Evolutionary conservation across 2,797 vertebrate genomes (phyloP), one percentile per base, ranked within the genome.

Genomic region (Fistularia tabacaria): DNA sequence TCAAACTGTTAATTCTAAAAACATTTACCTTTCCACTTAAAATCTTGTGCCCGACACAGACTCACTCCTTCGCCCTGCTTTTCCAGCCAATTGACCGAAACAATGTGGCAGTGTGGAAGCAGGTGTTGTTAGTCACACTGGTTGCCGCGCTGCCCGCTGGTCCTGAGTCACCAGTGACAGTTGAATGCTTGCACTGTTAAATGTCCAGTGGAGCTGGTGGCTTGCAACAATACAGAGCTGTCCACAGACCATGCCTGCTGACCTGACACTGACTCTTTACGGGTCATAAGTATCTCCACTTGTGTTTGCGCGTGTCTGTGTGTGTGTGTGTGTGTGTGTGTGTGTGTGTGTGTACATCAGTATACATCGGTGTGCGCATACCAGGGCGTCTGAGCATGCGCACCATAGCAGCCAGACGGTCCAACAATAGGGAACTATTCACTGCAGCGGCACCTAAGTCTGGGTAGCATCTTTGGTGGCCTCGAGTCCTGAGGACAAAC

Each of bases 201-300:
- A 69, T 47, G 69, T 78, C 75, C 79, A 78, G 79, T 70, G 77
- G 71, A 64, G 63, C 67, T 64, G 54, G 64, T 74, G 63, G 73
- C 75, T 55, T 53, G 42, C 70, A 82, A 90, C 88, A 90, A 90
- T 88, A 74, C 76, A 50, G 49, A 58, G 81, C 85, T 88, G 83
- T 90, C 78, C 73, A 59, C 62, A 50, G 77, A 46, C 65, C 38
- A 14, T 51, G 69, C 60, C 69, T 61, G 75, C 76, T 85, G 84
- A 87, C 86, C 83, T 73, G 76, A 82, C 74, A 71, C 66, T 69
- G 84, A 74, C 70, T 85, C 69, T 79, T 76, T 79, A 42, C 73
- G 81, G 74, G 63, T 72, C 60, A 77, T 72, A 76, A 76, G 68
- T 74, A 69, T 68, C 58, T 79, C 55, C 25, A 5, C 25, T 25